A percentile compares a stretch with the other conserved stretches of the same genome.
Evolutionary conservation across 2,888 invertebrate genomes (phyloP).

Genomic region (Oasisia sp.): DNA sequence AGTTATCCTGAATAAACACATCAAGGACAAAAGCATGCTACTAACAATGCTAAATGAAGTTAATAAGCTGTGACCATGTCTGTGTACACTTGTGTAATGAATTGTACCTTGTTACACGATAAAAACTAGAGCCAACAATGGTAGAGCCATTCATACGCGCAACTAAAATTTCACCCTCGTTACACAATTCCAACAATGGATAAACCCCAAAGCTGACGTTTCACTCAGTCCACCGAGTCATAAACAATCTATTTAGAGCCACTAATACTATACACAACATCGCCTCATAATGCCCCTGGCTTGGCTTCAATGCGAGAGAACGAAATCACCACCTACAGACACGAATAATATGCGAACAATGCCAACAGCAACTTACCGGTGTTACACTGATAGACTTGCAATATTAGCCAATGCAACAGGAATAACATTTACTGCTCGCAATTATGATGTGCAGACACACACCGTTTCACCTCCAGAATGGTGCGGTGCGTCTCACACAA

Average conservation of each 20-base stretch:
- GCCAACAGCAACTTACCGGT: constrained; percentile 4
- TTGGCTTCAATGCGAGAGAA: background rate
- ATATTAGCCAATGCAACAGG: background rate
- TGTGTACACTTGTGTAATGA: background rate
- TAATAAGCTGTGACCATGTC: too few species aligned
- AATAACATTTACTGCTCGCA: background rate
- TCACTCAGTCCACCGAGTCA: background rate
- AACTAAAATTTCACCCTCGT: background rate
- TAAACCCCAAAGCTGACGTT: background rate
- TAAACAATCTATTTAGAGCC: constrained; percentile 8
- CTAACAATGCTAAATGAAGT: background rate
- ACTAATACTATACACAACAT: background rate
- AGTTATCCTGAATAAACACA: background rate
- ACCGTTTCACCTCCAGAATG: background rate
- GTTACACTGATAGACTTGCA: background rate
- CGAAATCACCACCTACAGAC: background rate
- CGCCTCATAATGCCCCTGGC: background rate
- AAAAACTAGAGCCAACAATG: background rate
- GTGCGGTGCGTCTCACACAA: background rate
- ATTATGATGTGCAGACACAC: background rate
- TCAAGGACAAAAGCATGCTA: background rate
- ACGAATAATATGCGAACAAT: background rate
- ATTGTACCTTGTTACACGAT: background rate
- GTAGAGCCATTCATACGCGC: background rate
- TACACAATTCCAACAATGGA: background rate